Conservation (phyloP, 2,113 vertebrate genomes). For the Rissa tridactyla region DNA sequence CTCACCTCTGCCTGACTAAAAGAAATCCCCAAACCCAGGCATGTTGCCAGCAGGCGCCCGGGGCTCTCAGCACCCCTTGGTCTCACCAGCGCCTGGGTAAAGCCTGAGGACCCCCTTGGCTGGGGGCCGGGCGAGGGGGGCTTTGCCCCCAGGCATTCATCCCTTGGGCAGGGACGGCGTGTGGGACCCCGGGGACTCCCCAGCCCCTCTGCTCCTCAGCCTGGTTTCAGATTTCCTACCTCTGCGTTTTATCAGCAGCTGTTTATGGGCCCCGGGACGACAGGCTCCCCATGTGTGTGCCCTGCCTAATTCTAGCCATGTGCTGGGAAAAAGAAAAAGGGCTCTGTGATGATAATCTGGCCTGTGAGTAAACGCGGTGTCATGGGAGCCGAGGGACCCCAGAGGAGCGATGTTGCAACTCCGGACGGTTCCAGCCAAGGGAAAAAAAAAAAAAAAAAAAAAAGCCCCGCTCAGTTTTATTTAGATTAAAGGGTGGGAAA, state of each 20-base stretch:
- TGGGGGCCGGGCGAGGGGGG: not conserved
- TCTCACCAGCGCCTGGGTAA: not conserved
- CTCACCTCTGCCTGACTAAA: not conserved
- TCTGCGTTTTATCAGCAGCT: constrained; percentile 61
- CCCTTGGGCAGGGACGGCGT: not conserved
- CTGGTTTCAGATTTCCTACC: constrained; percentile 58
- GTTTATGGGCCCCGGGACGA: constrained; percentile 36
- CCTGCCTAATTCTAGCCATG: constrained; percentile 50
- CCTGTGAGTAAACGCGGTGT: constrained; percentile 73
- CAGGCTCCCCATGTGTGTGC: constrained; percentile 6
- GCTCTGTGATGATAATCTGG: constrained; percentile 58
- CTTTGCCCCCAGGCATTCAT: not conserved
- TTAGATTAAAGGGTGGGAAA: constrained; percentile 81
- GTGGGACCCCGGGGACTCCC: not conserved
- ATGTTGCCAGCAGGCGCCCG: fast-evolving
- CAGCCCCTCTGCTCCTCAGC: not conserved
- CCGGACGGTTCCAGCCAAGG: constrained; percentile 42
- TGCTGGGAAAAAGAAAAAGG: constrained; percentile 68
- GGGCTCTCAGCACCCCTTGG: not conserved
- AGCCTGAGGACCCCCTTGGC: not conserved
- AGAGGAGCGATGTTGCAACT: constrained; percentile 75
- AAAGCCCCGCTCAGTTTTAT: constrained; percentile 67
- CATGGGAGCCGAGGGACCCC: constrained; percentile 79
- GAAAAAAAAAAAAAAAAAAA: not conserved
- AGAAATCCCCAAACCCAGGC: not conserved